Evolutionary conservation across 2,888 invertebrate species (phyloP).

Genomic region (Ophion obscuratus): DNA sequence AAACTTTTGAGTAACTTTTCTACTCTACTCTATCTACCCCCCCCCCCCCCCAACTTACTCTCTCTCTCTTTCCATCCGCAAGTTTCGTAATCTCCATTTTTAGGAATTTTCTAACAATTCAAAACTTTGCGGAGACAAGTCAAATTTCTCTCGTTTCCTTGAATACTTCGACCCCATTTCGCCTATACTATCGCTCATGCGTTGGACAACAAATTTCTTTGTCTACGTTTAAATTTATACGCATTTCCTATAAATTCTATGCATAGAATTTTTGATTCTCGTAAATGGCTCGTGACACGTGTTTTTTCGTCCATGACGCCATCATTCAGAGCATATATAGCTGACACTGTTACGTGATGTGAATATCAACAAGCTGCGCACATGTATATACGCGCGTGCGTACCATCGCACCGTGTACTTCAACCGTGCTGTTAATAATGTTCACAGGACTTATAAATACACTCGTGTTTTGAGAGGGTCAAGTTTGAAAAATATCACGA

Average conservation of each 20-base stretch:
- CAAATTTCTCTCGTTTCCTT: neutral
- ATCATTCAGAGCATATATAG: constrained; percentile 56
- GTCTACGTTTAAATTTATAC: neutral
- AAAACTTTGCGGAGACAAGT: neutral
- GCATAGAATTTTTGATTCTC: constrained; percentile 19
- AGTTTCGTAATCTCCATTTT: neutral
- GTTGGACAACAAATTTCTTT: neutral
- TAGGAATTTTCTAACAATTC: neutral
- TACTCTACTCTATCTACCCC: neutral
- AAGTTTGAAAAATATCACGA: neutral
- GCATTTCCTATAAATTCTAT: constrained; percentile 2
- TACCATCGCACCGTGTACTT: neutral
- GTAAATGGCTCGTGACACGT: constrained; percentile 7
- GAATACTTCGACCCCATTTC: neutral
- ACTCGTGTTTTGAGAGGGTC: neutral
- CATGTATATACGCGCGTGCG: neutral
- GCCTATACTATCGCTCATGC: too few relatives aligned
- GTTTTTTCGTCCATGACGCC: constrained; percentile 31
- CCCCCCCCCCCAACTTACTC: neutral
- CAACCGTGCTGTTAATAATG: neutral
- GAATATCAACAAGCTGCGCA: constrained; percentile 63
- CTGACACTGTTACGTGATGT: constrained; percentile 68
- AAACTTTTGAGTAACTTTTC: constrained; percentile 14
- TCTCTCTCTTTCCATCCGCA: neutral
- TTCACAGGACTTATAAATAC: neutral